These are phyloP conservation scores for Saguinus midas DNA, from an alignment of 2,113 vertebrate genomes.

Conservation along the genomic window DNA sequence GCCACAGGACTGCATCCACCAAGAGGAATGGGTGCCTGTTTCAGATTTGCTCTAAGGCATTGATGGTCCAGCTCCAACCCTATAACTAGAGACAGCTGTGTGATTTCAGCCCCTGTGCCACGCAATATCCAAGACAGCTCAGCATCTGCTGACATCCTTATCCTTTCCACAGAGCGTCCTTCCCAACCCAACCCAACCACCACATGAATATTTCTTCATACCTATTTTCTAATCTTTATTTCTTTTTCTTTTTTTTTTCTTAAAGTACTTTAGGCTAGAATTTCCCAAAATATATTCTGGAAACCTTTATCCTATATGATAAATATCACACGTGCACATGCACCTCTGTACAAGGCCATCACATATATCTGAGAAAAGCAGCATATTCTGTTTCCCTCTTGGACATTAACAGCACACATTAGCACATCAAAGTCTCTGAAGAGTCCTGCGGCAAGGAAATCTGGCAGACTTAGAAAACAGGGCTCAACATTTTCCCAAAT, in stretches of 20 bases:
- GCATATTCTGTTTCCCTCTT: neutral
- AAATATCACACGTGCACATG: neutral
- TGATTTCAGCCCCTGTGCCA: no score
- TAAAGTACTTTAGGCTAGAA: neutral
- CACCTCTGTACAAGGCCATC: neutral
- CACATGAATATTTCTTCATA: neutral
- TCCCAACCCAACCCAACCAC: neutral
- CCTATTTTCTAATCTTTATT: neutral
- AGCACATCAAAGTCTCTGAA: neutral
- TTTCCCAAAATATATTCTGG: slow-evolving; percentile 13
- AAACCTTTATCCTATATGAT: neutral
- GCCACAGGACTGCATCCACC: neutral
- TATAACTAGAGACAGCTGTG: neutral
- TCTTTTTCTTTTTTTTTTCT: neutral
- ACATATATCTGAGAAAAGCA: neutral
- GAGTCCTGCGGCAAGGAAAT: neutral
- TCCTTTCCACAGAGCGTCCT: neutral
- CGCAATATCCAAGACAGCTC: neutral
- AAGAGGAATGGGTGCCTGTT: neutral
- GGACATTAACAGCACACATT: neutral
- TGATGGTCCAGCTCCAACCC: neutral
- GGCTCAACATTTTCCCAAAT: neutral
- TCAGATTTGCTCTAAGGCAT: neutral
- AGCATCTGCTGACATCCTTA: no score
- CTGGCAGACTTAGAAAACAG: neutral